Evolutionary conservation across 2,888 invertebrate genomes (phyloP).

Genomic region (Xanthorhoe spadicearia): DNA sequence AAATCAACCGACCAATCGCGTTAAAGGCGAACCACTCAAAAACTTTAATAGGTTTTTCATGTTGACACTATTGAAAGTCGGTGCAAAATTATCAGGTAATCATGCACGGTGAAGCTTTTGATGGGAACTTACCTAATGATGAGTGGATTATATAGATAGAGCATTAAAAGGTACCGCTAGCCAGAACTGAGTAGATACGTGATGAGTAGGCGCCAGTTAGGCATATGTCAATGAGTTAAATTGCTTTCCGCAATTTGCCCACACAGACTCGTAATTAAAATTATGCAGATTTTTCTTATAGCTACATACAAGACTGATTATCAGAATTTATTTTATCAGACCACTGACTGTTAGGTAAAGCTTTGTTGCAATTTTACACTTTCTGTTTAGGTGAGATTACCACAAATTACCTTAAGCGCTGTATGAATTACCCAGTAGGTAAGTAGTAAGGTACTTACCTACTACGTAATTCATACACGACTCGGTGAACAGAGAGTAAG

Average conservation of each 20-base stretch:
- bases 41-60: constrained; percentile 80
- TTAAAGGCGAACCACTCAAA: constrained; percentile 72
- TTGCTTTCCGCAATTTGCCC: background rate
- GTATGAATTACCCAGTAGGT: too few relatives aligned
- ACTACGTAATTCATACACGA: too few relatives aligned
- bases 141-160: constrained; percentile 20
- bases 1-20: constrained; percentile 62
- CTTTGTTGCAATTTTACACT: too few relatives aligned
- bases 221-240: background rate
- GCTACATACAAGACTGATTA: too few relatives aligned
- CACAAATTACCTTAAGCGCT: too few relatives aligned
- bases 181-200: background rate
- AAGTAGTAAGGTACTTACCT: too few relatives aligned
- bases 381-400: too few relatives aligned
- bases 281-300: too few relatives aligned
- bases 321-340: too few relatives aligned
- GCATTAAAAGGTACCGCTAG: constrained; percentile 26
- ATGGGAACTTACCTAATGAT: constrained; percentile 8
- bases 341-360: too few relatives aligned
- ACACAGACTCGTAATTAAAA: background rate
- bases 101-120: constrained; percentile 25
- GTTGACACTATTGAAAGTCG: constrained; percentile 65
- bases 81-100: constrained; percentile 51
- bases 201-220: background rate
- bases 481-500: too few relatives aligned